These are phyloP conservation scores for Lasioglossum zephyrum DNA, from an alignment of 2,888 invertebrate species.

Conservation along the genomic window DNA sequence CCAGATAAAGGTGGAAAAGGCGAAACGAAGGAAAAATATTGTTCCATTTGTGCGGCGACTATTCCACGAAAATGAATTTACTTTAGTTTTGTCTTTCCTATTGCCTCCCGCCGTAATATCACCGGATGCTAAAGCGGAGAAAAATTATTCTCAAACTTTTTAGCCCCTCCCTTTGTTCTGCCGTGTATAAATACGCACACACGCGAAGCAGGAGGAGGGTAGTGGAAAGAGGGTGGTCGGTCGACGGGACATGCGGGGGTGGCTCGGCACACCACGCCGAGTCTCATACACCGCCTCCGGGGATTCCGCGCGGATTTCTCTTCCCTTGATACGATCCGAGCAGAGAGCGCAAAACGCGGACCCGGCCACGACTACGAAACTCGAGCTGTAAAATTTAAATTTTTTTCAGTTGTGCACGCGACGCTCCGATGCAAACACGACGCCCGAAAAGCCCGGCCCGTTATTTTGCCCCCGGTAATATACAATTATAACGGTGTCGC, in stretches of 20 bases:
- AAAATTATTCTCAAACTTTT: conserved; percentile 68
- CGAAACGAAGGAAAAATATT: conserved; percentile 58
- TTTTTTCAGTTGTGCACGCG: conserved; percentile 26
- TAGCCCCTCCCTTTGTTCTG: conserved; percentile 47
- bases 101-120: conserved; percentile 46
- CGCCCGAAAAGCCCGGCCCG: neutral
- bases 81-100: conserved; percentile 59
- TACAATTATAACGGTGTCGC: conserved; percentile 26
- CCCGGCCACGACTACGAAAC: conserved; percentile 15
- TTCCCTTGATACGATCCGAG: conserved; percentile 43
- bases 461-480: conserved; percentile 24
- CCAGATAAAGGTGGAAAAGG: conserved; percentile 30
- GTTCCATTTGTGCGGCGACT: conserved; percentile 68
- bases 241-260: neutral
- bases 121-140: conserved; percentile 63
- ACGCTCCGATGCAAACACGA: conserved; percentile 18
- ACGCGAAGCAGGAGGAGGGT: neutral
- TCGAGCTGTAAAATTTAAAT: conserved; percentile 52
- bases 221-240: neutral
- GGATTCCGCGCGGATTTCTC: conserved; percentile 51
- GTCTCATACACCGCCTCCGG: conserved; percentile 23
- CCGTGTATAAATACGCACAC: conserved; percentile 24
- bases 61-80: conserved; percentile 73
- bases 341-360: conserved; percentile 10
- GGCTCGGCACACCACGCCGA: conserved; percentile 18